Evolutionary conservation across 2,113 vertebrate species (phyloP).

Genomic region (Apaloderma vittatum): DNA sequence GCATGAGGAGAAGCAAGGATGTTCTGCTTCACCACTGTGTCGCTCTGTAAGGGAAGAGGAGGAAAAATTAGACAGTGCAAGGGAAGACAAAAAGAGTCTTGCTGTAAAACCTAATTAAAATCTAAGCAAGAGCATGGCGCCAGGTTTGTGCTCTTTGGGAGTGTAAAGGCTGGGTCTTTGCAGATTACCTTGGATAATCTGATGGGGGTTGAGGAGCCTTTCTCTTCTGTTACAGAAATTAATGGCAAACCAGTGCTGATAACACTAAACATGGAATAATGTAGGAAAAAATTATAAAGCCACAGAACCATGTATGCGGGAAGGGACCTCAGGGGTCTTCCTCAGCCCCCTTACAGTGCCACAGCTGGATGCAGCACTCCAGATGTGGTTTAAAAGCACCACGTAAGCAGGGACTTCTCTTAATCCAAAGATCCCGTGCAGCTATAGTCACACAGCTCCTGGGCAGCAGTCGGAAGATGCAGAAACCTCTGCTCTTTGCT

Average conservation of each 20-base stretch:
- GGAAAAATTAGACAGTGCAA: background rate
- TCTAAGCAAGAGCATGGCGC: background rate
- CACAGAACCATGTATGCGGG: background rate
- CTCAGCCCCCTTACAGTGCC: background rate
- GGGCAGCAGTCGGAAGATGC: background rate
- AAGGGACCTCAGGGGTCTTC: background rate
- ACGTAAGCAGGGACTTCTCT: background rate
- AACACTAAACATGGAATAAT: background rate
- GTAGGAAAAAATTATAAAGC: background rate
- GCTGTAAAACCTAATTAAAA: background rate
- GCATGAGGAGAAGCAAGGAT: rapidly evolving
- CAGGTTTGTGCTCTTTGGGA: background rate
- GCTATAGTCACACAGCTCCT: background rate
- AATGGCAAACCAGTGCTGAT: background rate
- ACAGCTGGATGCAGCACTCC: background rate
- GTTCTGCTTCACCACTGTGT: background rate
- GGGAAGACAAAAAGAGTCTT: background rate
- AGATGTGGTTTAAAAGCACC: background rate
- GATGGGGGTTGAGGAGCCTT: background rate
- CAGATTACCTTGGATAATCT: no score
- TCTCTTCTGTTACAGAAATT: background rate
- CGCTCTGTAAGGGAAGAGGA: background rate
- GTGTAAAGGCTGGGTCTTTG: background rate
- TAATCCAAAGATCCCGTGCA: rapidly evolving
- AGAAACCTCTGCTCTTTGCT: background rate